Conservation (phyloP, 2,113 vertebrate species). For the human region DNA sequence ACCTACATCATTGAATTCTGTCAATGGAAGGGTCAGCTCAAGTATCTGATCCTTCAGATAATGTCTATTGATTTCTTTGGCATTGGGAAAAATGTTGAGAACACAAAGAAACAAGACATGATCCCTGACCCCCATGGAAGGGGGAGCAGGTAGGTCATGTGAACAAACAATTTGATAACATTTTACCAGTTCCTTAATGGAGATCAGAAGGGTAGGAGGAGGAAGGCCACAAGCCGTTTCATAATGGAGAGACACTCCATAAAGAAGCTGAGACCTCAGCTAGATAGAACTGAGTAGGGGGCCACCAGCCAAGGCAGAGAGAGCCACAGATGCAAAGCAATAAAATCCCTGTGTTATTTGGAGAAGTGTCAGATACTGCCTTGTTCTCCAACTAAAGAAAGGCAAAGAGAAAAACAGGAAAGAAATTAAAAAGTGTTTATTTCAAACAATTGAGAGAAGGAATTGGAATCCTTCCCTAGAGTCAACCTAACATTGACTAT, state of each 20-base stretch:
- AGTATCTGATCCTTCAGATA: neutral
- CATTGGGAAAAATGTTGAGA: neutral
- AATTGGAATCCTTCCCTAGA: neutral
- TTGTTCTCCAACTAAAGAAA: neutral
- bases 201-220: neutral
- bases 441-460: neutral
- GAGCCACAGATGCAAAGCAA: neutral
- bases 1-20: neutral
- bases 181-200: neutral
- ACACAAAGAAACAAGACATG: neutral
- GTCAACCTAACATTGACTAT: neutral
- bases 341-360: too few relatives aligned
- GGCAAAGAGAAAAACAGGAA: neutral
- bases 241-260: neutral
- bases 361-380: neutral
- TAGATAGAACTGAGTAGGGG: fast-evolving
- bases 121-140: fast-evolving
- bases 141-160: neutral
- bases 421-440: neutral
- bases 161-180: neutral
- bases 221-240: too few relatives aligned
- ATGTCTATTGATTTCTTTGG: too few relatives aligned
- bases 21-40: neutral
- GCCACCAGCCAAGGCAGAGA: neutral
- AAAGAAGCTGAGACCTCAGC: neutral